Base-by-base conservation (phyloP, 1,140 invertebrate genomes). In the Dreissena polymorpha region DNA sequence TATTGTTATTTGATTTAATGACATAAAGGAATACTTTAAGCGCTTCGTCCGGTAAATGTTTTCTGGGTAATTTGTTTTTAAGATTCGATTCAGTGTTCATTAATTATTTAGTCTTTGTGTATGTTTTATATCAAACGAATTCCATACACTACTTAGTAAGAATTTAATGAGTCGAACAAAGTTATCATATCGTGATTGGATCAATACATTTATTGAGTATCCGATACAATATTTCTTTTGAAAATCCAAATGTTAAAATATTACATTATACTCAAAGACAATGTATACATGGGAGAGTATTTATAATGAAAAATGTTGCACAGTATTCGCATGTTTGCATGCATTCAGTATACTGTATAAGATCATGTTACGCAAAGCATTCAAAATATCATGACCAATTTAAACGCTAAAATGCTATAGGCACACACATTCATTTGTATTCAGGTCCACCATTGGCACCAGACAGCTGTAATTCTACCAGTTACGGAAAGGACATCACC, bases 381-480 rank as follows among this genome's bases (percentile, higher is more conserved):
- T 6, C 10, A 18, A 60, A 60, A 60, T 60, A n/a, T 60, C 16
- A 6, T 60, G 39, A 39, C 39, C 2, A 39, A 39, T 5, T 2
- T 39, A 8, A 39, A 39, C 3, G 39, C 39, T 39, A 39, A 39
- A 39, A 5, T n/a, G n/a, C n/a, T 2, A 39, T 39, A 39, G 8
- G 8, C 2, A 39, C 39, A 39, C 39, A 39, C 8, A 5, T 5
- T 39, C 39, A 39, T 25, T 69, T 75, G 29, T 67, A 72, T 68
- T 21, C 29, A 88, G 87, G 87, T 29, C 87, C 86, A n/a, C 86
- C 87, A 23, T 84, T 87, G 70, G 55, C 73, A 16, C 86, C 87
- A 27, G 72, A 14, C 18, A 83, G 85, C 68, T 88, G 87, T 60
- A 75, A 53, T 13, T 71, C 29, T 23, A 57, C 21, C 6, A 21